Base-by-base conservation (phyloP, 2,797 vertebrate species). In the Muraenolepis orangiensis region DNA sequence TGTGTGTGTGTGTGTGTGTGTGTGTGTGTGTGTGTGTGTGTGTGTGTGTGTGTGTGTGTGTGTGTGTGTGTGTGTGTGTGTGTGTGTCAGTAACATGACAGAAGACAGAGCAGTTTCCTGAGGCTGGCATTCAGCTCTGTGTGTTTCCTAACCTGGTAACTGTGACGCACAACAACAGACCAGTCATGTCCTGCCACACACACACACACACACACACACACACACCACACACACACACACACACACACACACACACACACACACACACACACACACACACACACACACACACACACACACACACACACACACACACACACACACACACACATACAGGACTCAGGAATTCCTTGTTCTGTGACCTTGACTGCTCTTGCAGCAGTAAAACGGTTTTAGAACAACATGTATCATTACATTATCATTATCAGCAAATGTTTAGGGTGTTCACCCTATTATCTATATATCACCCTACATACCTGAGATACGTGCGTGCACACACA, bases 21-120 rank as follows among this genome's bases (percentile, higher is more conserved):
- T 20, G 40, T 69, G 66, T n/a, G n/a, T n/a, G n/a, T n/a, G n/a
- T n/a, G n/a, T 30, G 29, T 78, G 73, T 67, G 76, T 70, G 69
- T 64, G 70, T 12, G 36, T 36, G 28, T 28, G 20, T 30, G 12
- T 72, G 34, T 74, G 75, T 26, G 61, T 78, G 74, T 81, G 11
- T 72, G 42, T 7, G 20, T 57, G 46, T 57, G 46, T 8, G 16
- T 11, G 67, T 61, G 46, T 69, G 61, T 11, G 36, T 74, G 75
- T 28, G 64, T 77, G 74, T 81, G 12, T 72, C 72, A 32, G 74
- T n/a, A 64, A 38, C 1, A 32, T 76, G 76, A 74, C 66, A 66
- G 68, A 67, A 75, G 67, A 66, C 14, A 26, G 71, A 46, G 8
- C 20, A 70, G 51, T 11, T 4, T 29, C 71, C 79, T 72, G 26